Evolutionary conservation across 2,113 vertebrate genomes (phyloP), one percentile per base, ranked within the genome.

Genomic region (Psilopsiagon aurifrons): DNA sequence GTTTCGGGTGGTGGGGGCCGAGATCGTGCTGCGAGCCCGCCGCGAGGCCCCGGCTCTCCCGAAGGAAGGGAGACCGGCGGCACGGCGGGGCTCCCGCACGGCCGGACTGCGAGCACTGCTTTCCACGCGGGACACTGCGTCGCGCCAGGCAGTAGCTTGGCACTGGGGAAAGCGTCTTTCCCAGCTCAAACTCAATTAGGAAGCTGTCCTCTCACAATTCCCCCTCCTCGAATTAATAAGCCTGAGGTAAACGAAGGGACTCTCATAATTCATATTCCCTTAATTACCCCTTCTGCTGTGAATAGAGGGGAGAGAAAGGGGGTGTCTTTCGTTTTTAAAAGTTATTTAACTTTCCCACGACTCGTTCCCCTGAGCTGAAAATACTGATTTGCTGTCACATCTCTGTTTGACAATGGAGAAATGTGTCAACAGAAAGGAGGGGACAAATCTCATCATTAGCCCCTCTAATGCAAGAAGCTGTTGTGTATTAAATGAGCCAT

Each of bases 281-380:
- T 98, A 98, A 98, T 98, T 98, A 98, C 97, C 94, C 97, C 97
- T 97, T 97, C 97, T 98, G 94, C 88, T 54, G 64, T 98, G 97
- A 98, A 98, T 97, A 97, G 95, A 83, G 69, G 75, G 33, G 95
- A 96, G 95, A 95, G 96, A 96, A 97, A 97, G 94, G 97, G 96
- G 96, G 97, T 96, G 96, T 96, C 97, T 97, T 97, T 97, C 96
- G 94, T 94, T 94, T 91, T 95, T 71, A 96, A 98, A 98, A 97
- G 98, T 98, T 99, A 99, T 99, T 99, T 99, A 99, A 99, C 99
- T 99, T 99, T 99, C 99, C 99, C 99, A 99, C 99, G 99, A 98
- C 97, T 98, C 86, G 95, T 97, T 98, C 97, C 98, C 97, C 98
- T 95, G 98, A 98, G 98, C 98, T 97, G 98, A 98, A 98, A 98